A percentile compares a stretch with the other conserved stretches of the same genome.
phyloP scores from a whole-genome alignment of 1,140 invertebrate genomes.

The Mylabris phalerata region DNA sequence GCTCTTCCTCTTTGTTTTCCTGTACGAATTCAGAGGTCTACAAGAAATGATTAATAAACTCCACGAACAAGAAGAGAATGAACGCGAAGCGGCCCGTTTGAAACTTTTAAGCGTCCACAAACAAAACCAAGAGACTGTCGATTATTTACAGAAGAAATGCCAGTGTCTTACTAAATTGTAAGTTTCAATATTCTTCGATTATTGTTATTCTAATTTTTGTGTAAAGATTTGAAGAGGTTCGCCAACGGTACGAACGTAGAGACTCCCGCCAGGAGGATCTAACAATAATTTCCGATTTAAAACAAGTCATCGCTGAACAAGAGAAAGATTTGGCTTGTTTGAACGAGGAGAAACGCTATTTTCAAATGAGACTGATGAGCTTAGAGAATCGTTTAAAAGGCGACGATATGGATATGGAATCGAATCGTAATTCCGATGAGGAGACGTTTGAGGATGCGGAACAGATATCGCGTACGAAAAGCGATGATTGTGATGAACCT shows the following conservation, averaged over 20 bases:
- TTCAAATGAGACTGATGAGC: constrained; percentile 38
- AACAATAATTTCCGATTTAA: constrained; percentile 47
- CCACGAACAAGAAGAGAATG: constrained; percentile 33
- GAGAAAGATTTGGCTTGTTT: constrained; percentile 49
- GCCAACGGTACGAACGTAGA: constrained; percentile 46
- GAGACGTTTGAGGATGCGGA: constrained; percentile 33
- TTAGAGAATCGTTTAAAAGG: constrained; percentile 29
- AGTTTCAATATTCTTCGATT: constrained; percentile 22
- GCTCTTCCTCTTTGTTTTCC: constrained; percentile 17
- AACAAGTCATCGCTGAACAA: constrained; percentile 48
- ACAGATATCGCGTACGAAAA: not conserved
- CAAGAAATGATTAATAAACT: constrained; percentile 34
- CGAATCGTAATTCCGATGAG: constrained; percentile 23
- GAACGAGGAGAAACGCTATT: constrained; percentile 47
- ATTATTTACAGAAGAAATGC: constrained; percentile 47
- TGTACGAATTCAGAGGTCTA: constrained; percentile 29
- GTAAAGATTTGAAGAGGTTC: constrained; percentile 49
- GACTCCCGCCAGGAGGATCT: constrained; percentile 49
- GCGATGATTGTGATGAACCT: not conserved
- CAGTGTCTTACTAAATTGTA: constrained; percentile 49
- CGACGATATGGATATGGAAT: not conserved
- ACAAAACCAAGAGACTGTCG: constrained; percentile 44
- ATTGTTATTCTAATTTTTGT: constrained; percentile 14
- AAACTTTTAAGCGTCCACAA: constrained; percentile 33
- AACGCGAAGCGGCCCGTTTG: constrained; percentile 28